These are phyloP conservation scores for Ephialtes manifestator DNA, from an alignment of 2,888 invertebrate genomes.

Conservation along the genomic window DNA sequence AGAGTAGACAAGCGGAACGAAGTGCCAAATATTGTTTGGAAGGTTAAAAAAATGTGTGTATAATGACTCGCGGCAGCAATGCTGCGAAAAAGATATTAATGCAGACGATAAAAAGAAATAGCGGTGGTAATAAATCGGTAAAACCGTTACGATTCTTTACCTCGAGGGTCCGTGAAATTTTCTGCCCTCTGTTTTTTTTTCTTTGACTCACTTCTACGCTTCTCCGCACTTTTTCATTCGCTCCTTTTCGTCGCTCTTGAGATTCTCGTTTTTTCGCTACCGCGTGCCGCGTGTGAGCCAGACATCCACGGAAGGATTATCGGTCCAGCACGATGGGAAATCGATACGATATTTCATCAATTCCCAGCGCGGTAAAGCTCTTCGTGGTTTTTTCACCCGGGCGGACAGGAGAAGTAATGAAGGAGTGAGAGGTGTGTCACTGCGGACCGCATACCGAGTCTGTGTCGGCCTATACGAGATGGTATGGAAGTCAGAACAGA, in stretches of 20 bases:
- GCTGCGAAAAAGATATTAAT: constrained; percentile 25
- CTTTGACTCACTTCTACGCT: constrained; percentile 19
- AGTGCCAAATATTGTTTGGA: background rate
- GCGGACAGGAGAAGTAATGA: constrained; percentile 3
- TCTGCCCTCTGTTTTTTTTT: constrained; percentile 18
- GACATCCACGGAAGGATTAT: constrained; percentile 62
- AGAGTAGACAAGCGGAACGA: background rate
- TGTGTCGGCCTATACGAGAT: background rate
- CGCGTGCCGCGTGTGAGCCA: constrained; percentile 39
- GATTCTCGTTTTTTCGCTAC: constrained; percentile 41
- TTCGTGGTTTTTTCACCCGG: constrained; percentile 18
- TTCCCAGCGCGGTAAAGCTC: constrained; percentile 69
- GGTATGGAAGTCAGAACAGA: background rate
- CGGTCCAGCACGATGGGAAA: constrained; percentile 77
- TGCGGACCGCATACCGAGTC: background rate
- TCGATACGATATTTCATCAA: constrained; percentile 82
- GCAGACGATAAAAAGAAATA: constrained; percentile 7
- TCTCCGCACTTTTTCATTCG: constrained; percentile 42
- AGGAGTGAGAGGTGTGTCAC: background rate
- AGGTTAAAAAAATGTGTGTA: constrained; percentile 3
- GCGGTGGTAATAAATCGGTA: constrained; percentile 25
- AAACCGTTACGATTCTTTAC: constrained; percentile 27
- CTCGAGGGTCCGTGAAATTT: constrained; percentile 32
- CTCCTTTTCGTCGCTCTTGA: constrained; percentile 14
- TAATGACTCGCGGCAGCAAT: background rate